These are phyloP conservation scores for Ophiothrix spiculata DNA, from an alignment of 35 echinoderm and acorn worm genomes.

Conservation along the genomic window DNA sequence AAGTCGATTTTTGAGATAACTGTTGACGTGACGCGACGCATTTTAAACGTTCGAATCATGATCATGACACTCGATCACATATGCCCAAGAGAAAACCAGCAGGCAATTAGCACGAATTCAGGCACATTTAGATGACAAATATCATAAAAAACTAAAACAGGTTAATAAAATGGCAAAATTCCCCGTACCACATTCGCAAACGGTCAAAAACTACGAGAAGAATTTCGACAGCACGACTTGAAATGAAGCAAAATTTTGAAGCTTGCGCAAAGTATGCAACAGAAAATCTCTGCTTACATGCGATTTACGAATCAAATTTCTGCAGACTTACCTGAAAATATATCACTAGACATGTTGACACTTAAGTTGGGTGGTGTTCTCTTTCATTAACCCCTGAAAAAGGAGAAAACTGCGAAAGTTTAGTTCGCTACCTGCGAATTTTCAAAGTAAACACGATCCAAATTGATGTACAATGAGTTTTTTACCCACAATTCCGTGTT, in stretches of 20 bases:
- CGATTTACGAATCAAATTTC: not conserved
- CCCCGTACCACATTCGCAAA: not conserved
- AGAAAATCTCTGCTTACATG: conserved; percentile 11
- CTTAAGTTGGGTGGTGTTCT: not conserved
- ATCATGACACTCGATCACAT: not conserved
- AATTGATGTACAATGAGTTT: conserved; percentile 3
- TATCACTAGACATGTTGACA: conserved; percentile 34
- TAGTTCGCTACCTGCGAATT: not conserved
- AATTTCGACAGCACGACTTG: not conserved
- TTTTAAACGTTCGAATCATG: not conserved
- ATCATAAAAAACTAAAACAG: not conserved
- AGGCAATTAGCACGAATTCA: too few species aligned
- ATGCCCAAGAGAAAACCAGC: too few species aligned
- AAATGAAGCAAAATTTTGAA: not conserved
- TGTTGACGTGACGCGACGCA: not conserved
- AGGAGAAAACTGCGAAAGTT: not conserved
- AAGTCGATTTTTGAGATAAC: too few species aligned
- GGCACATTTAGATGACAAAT: not conserved
- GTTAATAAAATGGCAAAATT: not conserved
- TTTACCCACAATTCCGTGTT: not conserved
- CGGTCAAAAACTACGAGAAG: not conserved
- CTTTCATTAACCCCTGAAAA: not conserved
- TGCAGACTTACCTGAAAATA: conserved; percentile 35
- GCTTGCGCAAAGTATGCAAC: not conserved
- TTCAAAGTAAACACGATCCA: not conserved